Base-by-base conservation (phyloP, 2,797 vertebrate genomes). In the Ficedula albicollis region DNA sequence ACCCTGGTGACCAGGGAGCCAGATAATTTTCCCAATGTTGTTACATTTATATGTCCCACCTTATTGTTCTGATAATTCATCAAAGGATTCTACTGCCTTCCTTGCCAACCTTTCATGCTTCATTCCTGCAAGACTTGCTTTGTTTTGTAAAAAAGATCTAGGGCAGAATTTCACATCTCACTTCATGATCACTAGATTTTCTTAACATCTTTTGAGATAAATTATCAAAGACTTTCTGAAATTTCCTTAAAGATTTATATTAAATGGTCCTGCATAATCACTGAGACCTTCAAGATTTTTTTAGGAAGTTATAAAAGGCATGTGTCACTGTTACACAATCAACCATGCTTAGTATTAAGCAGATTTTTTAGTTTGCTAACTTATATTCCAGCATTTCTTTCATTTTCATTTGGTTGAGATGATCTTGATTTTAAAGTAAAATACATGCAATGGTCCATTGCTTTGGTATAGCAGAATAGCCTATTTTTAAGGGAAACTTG, bases 401-500 rank as follows among this genome's bases (percentile, higher is more conserved):
- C 23, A 39, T 91, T 69, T 41, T 75, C 19, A 26, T 23, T 54
- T 73, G 26, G 11, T 36, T 94, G 62, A 88, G 62, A 63, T 34
- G 7, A 79, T 66, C 46, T 69, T 44, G 52, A 77, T 77, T 90
- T 84, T 74, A 38, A 83, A 96, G 54, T 41, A 52, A 80, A 84
- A 92, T 43, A 78, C n/a, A 41, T 43, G 15, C 6, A 29, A 26
- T 38, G 13, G 70, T 80, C 72, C 58, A 81, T 27, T 82, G 59
- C 59, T 78, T 49, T 70, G 55, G 19, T 78, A 56, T 5, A 69
- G 68, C 39, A 80, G 70, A 89, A 67, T 36, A 80, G n/a, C 30
- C 49, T 70, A n/a, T 75, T 95, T 91, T 85, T 67, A 95, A 95
- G 38, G 66, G 52, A 39, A 90, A 81, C 30, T 38, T 64, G 41